These are phyloP conservation scores for Pheosia gnoma DNA, from an alignment of 2,888 invertebrate genomes.

Conservation along the genomic window DNA sequence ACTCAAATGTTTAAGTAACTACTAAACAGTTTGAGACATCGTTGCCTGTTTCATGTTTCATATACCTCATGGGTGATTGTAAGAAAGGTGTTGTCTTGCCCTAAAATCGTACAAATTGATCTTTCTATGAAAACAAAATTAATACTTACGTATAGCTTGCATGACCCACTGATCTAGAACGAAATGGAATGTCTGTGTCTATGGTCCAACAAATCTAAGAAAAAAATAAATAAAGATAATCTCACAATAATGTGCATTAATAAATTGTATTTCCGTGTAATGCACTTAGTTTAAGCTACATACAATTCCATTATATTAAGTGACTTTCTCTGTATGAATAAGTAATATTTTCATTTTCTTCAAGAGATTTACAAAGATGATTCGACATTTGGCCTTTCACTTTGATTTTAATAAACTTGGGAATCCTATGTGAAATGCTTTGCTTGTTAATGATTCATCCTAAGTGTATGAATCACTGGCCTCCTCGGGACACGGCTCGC, in stretches of 20 bases:
- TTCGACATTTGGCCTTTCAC: too few relatives aligned
- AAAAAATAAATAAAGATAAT: background rate
- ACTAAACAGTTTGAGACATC: too few relatives aligned
- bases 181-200: background rate
- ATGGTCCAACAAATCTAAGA: background rate
- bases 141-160: background rate
- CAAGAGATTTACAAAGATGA: too few relatives aligned
- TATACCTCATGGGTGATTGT: too few relatives aligned
- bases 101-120: background rate
- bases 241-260: background rate
- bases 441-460: too few relatives aligned
- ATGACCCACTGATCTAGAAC: background rate
- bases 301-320: background rate
- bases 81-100: background rate
- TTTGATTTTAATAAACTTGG: too few relatives aligned
- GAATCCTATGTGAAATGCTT: too few relatives aligned
- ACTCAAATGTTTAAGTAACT: too few relatives aligned
- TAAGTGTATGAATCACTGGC: too few relatives aligned
- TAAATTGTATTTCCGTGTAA: background rate
- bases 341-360: too few relatives aligned
- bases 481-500: too few relatives aligned
- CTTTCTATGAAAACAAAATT: constrained; percentile 1
- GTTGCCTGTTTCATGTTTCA: too few relatives aligned
- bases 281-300: background rate
- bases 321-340: background rate